Percentiles rank a stretch among this genome's conserved stretches.
Evolutionary conservation across 2,113 vertebrate genomes (phyloP).

Genomic region (Myiagra hebetior): DNA sequence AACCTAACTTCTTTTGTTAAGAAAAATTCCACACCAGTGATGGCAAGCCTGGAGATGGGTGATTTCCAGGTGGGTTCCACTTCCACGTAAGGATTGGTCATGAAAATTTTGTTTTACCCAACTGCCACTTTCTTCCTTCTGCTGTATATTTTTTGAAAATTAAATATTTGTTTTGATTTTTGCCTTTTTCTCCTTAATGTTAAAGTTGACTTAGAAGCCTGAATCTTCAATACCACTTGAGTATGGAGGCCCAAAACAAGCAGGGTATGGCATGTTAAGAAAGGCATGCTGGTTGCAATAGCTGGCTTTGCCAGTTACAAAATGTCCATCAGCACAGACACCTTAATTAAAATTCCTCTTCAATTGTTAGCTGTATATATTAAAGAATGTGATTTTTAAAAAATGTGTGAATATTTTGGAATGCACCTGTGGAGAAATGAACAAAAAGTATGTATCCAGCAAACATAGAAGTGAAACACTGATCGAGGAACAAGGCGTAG

Average conservation of each 20-base stretch:
- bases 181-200: not conserved
- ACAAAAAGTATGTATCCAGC: not conserved
- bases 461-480: not conserved
- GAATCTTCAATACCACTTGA: not conserved
- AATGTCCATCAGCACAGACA: not conserved
- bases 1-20: not conserved
- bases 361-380: not conserved
- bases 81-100: not conserved
- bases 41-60: not conserved
- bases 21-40: not conserved
- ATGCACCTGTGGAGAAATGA: not conserved
- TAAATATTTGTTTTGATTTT: not conserved
- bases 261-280: not conserved
- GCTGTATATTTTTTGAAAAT: not conserved
- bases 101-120: not conserved
- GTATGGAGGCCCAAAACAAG: not conserved
- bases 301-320: not conserved
- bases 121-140: not conserved
- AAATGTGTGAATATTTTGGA: not conserved
- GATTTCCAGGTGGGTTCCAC: not conserved
- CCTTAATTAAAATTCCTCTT: not conserved
- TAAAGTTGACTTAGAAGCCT: not conserved
- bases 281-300: not conserved
- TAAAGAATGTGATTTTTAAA: not conserved
- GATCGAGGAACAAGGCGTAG: not conserved